phyloP scores from a whole-genome alignment of 2,888 invertebrate species.

The Spilarctia lutea region DNA sequence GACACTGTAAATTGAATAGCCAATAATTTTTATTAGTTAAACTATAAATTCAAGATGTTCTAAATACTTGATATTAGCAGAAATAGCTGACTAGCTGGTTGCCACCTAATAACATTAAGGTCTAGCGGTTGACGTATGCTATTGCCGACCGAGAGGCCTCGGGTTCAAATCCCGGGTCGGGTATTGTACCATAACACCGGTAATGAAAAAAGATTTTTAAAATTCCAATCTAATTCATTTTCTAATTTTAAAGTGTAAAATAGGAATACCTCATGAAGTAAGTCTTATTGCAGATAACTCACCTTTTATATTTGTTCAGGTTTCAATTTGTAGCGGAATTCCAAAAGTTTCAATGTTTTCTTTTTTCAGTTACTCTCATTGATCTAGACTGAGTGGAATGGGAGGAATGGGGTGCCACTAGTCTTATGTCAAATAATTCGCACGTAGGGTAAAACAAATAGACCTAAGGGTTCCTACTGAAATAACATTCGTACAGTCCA shows the following conservation, averaged over 20 bases:
- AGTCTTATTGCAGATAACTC: constrained; percentile 32
- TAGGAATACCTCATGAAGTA: constrained; percentile 29
- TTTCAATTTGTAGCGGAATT: constrained; percentile 47
- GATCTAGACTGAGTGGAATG: constrained; percentile 50
- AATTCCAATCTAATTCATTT: neutral
- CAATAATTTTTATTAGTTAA: neutral
- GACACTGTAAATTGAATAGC: neutral
- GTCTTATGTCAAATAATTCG: constrained; percentile 62
- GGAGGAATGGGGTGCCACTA: constrained; percentile 31
- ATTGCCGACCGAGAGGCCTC: too few relatives aligned
- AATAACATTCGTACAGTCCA: constrained; percentile 78
- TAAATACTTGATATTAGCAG: too few relatives aligned
- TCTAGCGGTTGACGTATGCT: too few relatives aligned
- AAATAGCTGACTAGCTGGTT: too few relatives aligned
- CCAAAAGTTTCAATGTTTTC: constrained; percentile 48
- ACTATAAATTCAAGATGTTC: neutral
- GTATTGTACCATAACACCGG: neutral
- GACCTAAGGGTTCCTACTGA: constrained; percentile 61
- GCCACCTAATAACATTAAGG: too few relatives aligned
- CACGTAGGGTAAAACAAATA: constrained; percentile 75
- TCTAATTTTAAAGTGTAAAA: constrained; percentile 20
- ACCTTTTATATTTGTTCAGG: constrained; percentile 59
- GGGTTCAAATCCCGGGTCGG: too few relatives aligned
- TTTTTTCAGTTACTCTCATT: constrained; percentile 61
- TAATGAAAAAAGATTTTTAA: neutral